These are phyloP conservation scores for Orchesella flavescens DNA, from an alignment of 2,888 invertebrate species.

Conservation along the genomic window DNA sequence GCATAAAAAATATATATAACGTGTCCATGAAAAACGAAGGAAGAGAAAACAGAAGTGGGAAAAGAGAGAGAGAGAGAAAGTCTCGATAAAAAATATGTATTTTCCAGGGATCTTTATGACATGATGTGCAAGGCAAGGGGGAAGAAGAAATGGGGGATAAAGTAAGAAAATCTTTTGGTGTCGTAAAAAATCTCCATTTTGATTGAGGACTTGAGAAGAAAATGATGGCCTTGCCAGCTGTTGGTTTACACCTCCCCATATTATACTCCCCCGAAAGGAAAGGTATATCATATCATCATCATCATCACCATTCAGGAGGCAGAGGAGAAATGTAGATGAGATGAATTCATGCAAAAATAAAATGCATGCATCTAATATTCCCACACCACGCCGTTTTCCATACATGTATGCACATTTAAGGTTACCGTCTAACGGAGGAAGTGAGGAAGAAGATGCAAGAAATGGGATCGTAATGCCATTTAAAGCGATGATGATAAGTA, in stretches of 20 bases:
- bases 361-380: slow-evolving; percentile 19
- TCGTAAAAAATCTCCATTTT: slow-evolving; percentile 67
- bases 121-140: no score
- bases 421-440: slow-evolving; percentile 6
- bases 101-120: no score
- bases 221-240: slow-evolving; percentile 69
- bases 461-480: no score
- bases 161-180: slow-evolving; percentile 15
- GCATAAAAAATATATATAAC: not conserved
- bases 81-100: no score
- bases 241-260: slow-evolving; percentile 56
- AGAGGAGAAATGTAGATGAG: slow-evolving; percentile 1
- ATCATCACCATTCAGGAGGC: slow-evolving; percentile 14
- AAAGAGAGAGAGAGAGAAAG: not conserved
- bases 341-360: slow-evolving; percentile 53
- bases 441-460: slow-evolving; percentile 3
- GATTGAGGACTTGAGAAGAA: slow-evolving; percentile 54
- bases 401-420: no score
- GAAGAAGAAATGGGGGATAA: not conserved
- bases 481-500: no score
- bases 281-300: slow-evolving; percentile 22
- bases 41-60: not conserved
- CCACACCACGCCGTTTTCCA: no score
- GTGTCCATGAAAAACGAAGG: not conserved
- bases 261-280: not conserved